phyloP scores from a whole-genome alignment of 2,113 vertebrate genomes.

The Ardeotis arabs region DNA sequence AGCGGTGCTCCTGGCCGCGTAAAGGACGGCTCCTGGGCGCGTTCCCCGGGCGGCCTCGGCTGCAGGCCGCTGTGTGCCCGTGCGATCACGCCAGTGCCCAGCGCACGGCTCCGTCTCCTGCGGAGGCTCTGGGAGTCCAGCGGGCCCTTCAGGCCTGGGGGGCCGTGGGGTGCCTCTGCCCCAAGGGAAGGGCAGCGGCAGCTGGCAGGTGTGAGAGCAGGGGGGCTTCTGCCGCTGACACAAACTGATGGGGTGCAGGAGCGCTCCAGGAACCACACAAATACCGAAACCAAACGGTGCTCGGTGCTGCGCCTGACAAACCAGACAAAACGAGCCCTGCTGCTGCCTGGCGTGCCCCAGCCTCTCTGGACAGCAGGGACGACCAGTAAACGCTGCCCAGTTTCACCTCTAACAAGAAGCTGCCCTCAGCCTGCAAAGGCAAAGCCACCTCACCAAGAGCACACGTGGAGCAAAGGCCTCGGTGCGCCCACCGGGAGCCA shows the following conservation, averaged over 20 bases:
- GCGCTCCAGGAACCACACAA: too few species aligned
- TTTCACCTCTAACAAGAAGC: fast-evolving
- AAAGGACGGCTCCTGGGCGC: fast-evolving
- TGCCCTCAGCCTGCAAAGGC: not conserved
- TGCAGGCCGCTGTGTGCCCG: fast-evolving
- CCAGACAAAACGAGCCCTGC: too few species aligned
- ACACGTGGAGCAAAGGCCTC: fast-evolving
- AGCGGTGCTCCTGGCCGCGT: not conserved
- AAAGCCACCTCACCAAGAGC: fast-evolving
- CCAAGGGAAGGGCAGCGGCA: fast-evolving
- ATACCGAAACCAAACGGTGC: too few species aligned
- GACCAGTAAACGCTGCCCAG: not conserved
- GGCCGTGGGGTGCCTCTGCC: not conserved
- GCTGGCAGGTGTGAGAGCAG: too few species aligned
- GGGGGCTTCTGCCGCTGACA: too few species aligned
- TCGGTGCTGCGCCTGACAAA: too few species aligned
- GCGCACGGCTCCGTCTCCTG: not conserved
- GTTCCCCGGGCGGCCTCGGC: fast-evolving
- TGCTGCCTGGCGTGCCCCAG: too few species aligned
- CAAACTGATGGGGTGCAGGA: too few species aligned
- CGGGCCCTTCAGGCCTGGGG: fast-evolving
- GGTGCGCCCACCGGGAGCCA: not conserved
- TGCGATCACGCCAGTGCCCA: fast-evolving
- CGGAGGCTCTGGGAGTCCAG: fast-evolving
- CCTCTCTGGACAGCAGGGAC: not conserved